Base-by-base conservation (phyloP, 2,888 invertebrate species). In the Seira musarum region DNA sequence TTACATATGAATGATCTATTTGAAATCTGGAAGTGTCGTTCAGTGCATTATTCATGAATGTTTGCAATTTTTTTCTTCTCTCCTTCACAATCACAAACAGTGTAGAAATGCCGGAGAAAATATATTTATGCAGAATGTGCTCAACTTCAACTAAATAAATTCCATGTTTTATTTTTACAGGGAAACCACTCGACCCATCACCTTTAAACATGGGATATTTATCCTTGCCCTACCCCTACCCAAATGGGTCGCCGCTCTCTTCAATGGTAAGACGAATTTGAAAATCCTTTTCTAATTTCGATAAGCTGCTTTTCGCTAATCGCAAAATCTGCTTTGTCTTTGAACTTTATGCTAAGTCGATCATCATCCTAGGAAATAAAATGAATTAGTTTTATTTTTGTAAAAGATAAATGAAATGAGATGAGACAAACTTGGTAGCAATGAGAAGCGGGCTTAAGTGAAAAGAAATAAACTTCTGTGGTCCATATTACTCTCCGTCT, bases 201-300 rank as follows among this genome's bases (percentile, higher is more conserved):
- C 83, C 87, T 74, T 83, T 87, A 80, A 86, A 85, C 83, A 81
- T 83, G 81, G 84, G 84, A 81, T 86, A 86, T 82, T 79, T 84
- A 75, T 77, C 81, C 72, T 80, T 86, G 80, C 82, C 85, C 81
- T 85, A 86, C 81, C 83, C 84, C 71, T 87, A 87, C 81, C 40
- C 86, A 76, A 87, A 87, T 84, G 87, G 87, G 76, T 87, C 87
- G 79, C 85, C 85, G 81, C 84, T 86, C 73, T 83, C 82, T 64
- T 80, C 86, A 81, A 85, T 87, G 86, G 87, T 87, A 83, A 86
- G 86, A 69, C 10, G 2, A 60, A 2, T 60, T 60, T 60, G 10
- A 60, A 21, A 21, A 3, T 40, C 6, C 22, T 60, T 60, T 60
- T 60, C 5, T 60, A 60, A 60, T 22, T 60, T 49, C 6, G 49